phyloP scores from a whole-genome alignment of 2,113 vertebrate species.

The Poeciliopsis retropinna region DNA sequence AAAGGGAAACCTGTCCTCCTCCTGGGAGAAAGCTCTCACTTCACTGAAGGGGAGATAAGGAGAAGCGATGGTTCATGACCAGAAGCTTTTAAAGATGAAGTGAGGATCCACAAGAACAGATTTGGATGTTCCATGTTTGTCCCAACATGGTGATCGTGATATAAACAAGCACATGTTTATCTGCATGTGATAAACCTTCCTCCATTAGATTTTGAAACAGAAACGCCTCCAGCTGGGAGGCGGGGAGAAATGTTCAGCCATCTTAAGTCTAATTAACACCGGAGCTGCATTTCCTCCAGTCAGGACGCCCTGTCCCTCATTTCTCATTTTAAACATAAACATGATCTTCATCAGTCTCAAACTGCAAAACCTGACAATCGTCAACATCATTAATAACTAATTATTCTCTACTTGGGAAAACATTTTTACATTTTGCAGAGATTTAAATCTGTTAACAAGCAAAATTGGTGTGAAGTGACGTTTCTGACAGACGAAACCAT shows the following conservation, averaged over 20 bases:
- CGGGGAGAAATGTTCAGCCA: neutral
- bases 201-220: slow-evolving; percentile 2
- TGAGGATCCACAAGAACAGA: slow-evolving; percentile 20
- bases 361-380: neutral
- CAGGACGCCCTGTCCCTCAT: too few species aligned
- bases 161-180: slow-evolving; percentile 6
- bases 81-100: slow-evolving; percentile 34
- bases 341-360: too few species aligned
- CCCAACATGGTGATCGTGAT: neutral
- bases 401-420: neutral
- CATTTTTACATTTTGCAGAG: neutral
- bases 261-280: neutral
- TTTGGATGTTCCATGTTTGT: slow-evolving; percentile 17
- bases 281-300: neutral
- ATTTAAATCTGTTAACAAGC: neutral
- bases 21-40: slow-evolving; percentile 23
- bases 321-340: too few species aligned
- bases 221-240: slow-evolving; percentile 14
- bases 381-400: neutral
- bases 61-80: slow-evolving; percentile 55
- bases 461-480: neutral
- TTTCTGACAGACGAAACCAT: too few species aligned
- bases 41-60: slow-evolving; percentile 43
- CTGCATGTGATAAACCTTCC: slow-evolving; percentile 4
- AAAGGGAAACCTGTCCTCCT: slow-evolving; percentile 53